Evolutionary conservation across 2,888 invertebrate species (phyloP).

Genomic region (Agrochola circellaris): DNA sequence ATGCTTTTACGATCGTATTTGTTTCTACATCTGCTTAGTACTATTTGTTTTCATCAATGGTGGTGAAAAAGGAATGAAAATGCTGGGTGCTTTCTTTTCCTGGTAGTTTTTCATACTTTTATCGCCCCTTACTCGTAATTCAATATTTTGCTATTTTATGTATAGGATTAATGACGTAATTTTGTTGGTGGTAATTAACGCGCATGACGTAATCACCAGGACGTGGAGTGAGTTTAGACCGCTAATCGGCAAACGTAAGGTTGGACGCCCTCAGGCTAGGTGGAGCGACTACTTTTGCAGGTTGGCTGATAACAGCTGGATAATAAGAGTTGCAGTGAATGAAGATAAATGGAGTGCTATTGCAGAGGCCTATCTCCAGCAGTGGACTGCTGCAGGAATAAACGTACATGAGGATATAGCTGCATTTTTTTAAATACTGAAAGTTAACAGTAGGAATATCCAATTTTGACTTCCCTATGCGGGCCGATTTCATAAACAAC

Average conservation of each 20-base stretch:
- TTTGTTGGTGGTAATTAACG: no score
- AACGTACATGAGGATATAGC: not conserved
- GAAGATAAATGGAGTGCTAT: not conserved
- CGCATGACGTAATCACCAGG: not conserved
- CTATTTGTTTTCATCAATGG: conserved; percentile 53
- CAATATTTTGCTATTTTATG: not conserved
- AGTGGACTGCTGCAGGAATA: not conserved
- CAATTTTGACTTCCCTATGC: no score
- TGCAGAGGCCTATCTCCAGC: not conserved
- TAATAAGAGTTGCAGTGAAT: not conserved
- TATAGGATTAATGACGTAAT: not conserved
- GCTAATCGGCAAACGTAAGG: not conserved
- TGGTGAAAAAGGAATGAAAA: not conserved
- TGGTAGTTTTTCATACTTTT: not conserved
- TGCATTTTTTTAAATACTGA: not conserved
- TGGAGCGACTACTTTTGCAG: not conserved
- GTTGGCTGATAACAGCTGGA: not conserved
- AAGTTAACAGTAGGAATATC: not conserved
- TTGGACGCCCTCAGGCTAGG: not conserved
- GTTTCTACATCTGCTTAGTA: conserved; percentile 65
- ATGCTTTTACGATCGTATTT: conserved; percentile 73
- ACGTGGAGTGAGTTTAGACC: not conserved
- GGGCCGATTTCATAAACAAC: no score
- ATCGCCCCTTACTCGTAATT: not conserved
- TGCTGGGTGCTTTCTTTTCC: not conserved